Percentiles rank a stretch among this genome's conserved stretches.
Evolutionary conservation across 2,888 invertebrate genomes (phyloP).

Genomic region (Drosophila subsilvestris): DNA sequence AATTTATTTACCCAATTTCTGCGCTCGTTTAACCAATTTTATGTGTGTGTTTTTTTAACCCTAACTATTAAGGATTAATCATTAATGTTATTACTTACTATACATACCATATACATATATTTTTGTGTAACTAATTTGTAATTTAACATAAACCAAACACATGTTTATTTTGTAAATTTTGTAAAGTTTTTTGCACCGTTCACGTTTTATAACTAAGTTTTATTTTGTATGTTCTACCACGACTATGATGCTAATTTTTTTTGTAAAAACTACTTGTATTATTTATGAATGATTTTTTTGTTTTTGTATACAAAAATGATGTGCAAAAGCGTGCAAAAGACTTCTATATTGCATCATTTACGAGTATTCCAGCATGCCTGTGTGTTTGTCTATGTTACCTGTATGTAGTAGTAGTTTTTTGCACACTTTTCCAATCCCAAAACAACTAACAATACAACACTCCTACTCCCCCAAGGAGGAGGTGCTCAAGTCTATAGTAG

Average conservation of each 20-base stretch:
- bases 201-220: conserved; percentile 53
- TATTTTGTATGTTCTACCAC: conserved; percentile 23
- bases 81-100: too few relatives aligned
- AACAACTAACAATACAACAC: conserved; percentile 45
- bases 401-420: conserved; percentile 78
- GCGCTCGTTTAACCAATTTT: conserved; percentile 8
- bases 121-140: conserved; percentile 70
- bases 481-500: conserved; percentile 51
- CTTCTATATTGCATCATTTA: conserved; percentile 76
- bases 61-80: too few relatives aligned
- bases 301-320: background rate
- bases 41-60: conserved; percentile 26
- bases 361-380: conserved; percentile 24
- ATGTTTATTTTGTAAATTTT: conserved; percentile 68
- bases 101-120: conserved; percentile 21
- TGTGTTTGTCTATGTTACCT: conserved; percentile 46
- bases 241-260: conserved; percentile 65
- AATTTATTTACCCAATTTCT: conserved; percentile 13
- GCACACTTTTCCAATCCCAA: conserved; percentile 45
- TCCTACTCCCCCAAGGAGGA: too few relatives aligned
- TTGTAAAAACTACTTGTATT: conserved; percentile 8
- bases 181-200: conserved; percentile 82
- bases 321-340: conserved; percentile 76
- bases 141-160: conserved; percentile 54
- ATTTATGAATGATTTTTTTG: too few relatives aligned